Conservation (phyloP, 2,113 vertebrate species). For the Pseudolaguvia tuberculata region DNA sequence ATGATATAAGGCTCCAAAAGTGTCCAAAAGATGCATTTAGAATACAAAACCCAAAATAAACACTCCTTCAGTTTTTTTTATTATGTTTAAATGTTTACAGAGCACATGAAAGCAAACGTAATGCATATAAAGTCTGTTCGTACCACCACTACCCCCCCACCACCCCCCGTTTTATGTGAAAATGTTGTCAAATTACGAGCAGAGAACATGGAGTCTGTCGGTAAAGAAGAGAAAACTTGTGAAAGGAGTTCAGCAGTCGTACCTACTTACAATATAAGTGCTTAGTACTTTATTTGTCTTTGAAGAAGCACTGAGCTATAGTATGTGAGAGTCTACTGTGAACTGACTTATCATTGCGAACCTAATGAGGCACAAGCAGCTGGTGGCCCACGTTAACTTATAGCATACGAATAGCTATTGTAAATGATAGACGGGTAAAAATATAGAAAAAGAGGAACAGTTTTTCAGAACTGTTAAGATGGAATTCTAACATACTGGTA, state of each 20-base stretch:
- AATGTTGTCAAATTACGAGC: background rate
- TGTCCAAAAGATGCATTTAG: no score
- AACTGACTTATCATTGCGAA: background rate
- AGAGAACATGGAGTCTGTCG: background rate
- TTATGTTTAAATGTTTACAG: background rate
- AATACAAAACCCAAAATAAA: background rate
- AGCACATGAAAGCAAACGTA: background rate
- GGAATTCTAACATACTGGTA: no score
- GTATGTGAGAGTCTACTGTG: no score
- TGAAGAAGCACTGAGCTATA: conserved; percentile 9
- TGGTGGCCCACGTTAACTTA: background rate
- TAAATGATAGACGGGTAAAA: background rate
- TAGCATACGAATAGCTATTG: background rate
- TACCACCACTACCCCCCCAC: no score
- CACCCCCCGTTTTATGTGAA: conserved; percentile 3
- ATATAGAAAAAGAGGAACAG: background rate
- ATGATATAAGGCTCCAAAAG: no score
- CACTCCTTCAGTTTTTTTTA: background rate
- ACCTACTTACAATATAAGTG: background rate
- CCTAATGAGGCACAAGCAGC: conserved; percentile 7
- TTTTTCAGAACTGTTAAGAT: no score
- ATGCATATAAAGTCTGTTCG: background rate
- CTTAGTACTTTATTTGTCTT: background rate
- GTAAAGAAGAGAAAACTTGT: background rate
- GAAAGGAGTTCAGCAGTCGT: background rate